These are phyloP conservation scores for Stenopsyche tienmushanensis DNA, from an alignment of 1,140 invertebrate genomes.

Conservation along the genomic window DNA sequence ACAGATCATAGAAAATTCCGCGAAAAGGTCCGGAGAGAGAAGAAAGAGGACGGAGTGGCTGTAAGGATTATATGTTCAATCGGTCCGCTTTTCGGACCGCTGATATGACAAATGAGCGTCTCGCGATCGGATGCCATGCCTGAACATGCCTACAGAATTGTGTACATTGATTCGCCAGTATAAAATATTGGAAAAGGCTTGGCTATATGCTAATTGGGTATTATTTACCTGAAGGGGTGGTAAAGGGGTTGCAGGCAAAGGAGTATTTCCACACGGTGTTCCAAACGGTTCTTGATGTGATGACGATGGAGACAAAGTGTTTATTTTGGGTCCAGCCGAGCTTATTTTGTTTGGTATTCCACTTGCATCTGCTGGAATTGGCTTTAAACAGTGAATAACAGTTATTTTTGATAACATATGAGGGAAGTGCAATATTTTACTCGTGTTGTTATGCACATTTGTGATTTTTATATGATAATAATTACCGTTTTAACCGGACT, in stretches of 20 bases:
- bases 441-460: no score
- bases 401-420: neutral
- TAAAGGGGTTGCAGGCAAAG: conserved; percentile 21
- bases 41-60: no score
- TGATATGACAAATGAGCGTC: no score
- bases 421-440: no score
- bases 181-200: no score
- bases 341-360: conserved; percentile 11
- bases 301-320: conserved; percentile 14
- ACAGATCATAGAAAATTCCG: no score
- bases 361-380: neutral
- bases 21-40: no score
- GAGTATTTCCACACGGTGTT: conserved; percentile 25
- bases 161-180: no score
- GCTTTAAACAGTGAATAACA: conserved; percentile 20
- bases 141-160: no score
- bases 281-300: conserved; percentile 34
- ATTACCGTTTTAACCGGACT: conserved; percentile 51
- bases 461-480: neutral
- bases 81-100: no score
- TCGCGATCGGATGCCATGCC: no score
- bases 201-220: neutral
- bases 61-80: no score
- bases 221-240: conserved; percentile 30
- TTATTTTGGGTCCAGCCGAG: conserved; percentile 4